Evolutionary conservation across 1,140 invertebrate species (phyloP).

Genomic region (Diploscapter pachys): DNA sequence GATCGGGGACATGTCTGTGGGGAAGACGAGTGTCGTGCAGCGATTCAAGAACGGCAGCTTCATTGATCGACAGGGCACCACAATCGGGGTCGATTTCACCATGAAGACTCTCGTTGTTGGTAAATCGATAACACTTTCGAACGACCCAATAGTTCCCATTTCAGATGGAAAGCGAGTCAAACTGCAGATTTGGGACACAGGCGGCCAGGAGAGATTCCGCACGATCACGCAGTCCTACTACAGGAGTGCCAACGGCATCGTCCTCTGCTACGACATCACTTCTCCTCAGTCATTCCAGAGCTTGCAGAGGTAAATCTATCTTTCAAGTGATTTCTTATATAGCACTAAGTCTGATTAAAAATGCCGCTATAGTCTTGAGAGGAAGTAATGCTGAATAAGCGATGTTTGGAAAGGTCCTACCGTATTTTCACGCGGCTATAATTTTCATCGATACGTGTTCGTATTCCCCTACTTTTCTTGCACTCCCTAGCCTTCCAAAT

Average conservation of each 20-base stretch:
- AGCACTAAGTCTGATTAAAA: no score
- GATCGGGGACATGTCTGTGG: conserved; percentile 78
- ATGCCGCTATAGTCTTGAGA: no score
- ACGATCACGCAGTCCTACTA: conserved; percentile 68
- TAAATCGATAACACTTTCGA: neutral
- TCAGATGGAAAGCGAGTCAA: conserved; percentile 81
- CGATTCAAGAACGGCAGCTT: conserved; percentile 88
- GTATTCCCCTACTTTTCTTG: no score
- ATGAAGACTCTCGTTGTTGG: conserved; percentile 87
- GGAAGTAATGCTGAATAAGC: no score
- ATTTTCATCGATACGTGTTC: no score
- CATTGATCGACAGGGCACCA: conserved; percentile 84
- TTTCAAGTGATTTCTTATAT: no score
- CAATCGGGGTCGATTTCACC: conserved; percentile 91
- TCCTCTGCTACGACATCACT: conserved; percentile 85
- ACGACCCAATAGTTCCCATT: neutral
- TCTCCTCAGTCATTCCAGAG: conserved; percentile 79
- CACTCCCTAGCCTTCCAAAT: no score
- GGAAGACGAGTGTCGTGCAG: conserved; percentile 78
- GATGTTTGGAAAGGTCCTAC: no score
- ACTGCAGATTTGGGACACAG: conserved; percentile 92
- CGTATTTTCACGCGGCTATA: no score
- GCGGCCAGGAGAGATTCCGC: conserved; percentile 81
- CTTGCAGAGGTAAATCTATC: conserved; percentile 12
- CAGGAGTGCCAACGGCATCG: conserved; percentile 67